These are phyloP conservation scores for Gadus macrocephalus DNA, from an alignment of 2,113 vertebrate species.

Conservation along the genomic window DNA sequence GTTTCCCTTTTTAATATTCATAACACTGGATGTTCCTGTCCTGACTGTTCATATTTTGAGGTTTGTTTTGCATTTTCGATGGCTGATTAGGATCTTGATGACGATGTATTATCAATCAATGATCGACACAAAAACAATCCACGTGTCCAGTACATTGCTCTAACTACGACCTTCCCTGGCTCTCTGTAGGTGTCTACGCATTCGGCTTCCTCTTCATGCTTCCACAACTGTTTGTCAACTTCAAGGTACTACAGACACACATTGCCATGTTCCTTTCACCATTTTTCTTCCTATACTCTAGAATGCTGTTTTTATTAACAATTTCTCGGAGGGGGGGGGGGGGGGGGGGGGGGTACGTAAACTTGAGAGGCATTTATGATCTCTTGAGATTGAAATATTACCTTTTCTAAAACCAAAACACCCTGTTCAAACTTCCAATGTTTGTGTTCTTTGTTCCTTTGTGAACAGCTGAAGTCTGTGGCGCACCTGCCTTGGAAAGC, in stretches of 20 bases:
- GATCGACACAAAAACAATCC: not conserved
- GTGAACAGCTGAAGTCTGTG: constrained; percentile 92
- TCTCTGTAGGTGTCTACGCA: constrained; percentile 85
- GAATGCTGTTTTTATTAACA: no score
- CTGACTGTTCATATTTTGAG: no score
- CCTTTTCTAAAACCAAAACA: no score
- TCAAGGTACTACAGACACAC: constrained; percentile 80
- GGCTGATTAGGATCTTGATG: not conserved
- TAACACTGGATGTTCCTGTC: no score
- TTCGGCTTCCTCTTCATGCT: constrained; percentile 99
- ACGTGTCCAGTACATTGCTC: not conserved
- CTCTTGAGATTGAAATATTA: no score
- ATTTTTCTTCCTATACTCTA: no score
- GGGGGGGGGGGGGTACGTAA: no score
- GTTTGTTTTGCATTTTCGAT: no score
- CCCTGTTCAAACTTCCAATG: no score
- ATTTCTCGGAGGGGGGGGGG: no score
- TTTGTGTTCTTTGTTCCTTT: constrained; percentile 19
- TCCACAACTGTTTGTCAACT: constrained; percentile 97
- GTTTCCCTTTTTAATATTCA: not conserved
- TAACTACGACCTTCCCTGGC: no score
- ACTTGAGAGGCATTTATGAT: no score
- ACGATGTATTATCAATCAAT: not conserved
- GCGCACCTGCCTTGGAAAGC: constrained; percentile 98
- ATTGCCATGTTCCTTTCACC: constrained; percentile 23